phyloP scores from a whole-genome alignment of 1,140 invertebrate species.

The Drosophila chauvacae region DNA sequence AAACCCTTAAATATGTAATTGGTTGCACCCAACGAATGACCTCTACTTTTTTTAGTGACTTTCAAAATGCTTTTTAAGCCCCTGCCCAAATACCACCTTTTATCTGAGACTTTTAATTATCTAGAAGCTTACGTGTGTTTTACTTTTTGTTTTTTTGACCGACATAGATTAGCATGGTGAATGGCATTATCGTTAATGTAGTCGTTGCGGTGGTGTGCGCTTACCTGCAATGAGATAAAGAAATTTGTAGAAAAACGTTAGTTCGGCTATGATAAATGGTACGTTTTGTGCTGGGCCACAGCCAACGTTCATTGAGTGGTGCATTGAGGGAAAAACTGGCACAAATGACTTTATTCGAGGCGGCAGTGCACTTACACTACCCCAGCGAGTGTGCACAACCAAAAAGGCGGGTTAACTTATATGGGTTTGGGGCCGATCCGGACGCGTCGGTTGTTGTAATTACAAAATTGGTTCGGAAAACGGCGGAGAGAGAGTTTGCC shows the following conservation, averaged over 20 bases:
- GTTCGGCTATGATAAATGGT: conserved; percentile 43
- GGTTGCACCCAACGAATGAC: conserved; percentile 17
- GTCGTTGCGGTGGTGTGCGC: conserved; percentile 33
- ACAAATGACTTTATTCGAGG: conserved; percentile 73
- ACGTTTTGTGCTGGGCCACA: conserved; percentile 30
- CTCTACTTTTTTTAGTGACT: conserved; percentile 14
- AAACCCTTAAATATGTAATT: not conserved
- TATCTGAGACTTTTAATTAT: conserved; percentile 36
- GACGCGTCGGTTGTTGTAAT: conserved; percentile 62
- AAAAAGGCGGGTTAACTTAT: conserved; percentile 59
- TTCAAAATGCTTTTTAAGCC: conserved; percentile 13
- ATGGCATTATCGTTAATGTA: conserved; percentile 49
- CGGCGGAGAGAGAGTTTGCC: conserved; percentile 44
- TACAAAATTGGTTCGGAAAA: conserved; percentile 69
- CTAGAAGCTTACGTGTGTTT: conserved; percentile 48
- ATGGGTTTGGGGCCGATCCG: conserved; percentile 56
- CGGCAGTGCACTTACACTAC: conserved; percentile 1
- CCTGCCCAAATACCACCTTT: conserved; percentile 23
- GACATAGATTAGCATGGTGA: conserved; percentile 64
- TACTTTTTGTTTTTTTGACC: conserved; percentile 40
- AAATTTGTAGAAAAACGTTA: conserved; percentile 50
- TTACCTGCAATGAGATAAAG: conserved; percentile 74
- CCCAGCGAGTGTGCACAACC: conserved; percentile 18
- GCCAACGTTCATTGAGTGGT: conserved; percentile 42
- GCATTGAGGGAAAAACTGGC: conserved; percentile 64